Base-by-base conservation (phyloP, 2,113 vertebrate species). In the Malurus elegans region DNA sequence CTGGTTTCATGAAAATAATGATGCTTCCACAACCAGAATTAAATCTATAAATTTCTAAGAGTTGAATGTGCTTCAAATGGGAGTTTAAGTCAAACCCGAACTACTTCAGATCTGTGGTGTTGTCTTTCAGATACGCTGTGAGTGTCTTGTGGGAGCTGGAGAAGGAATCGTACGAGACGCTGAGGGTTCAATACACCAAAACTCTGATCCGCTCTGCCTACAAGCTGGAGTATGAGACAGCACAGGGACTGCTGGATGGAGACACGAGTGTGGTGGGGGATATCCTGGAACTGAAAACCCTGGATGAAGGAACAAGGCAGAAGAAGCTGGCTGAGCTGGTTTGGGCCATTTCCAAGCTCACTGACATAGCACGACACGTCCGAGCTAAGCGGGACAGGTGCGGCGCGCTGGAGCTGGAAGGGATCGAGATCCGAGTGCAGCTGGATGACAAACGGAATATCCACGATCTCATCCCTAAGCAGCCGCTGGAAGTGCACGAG, bases 401-500 rank as follows among this genome's bases (percentile, higher is more conserved):
- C 0, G 99, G 99, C 0, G 99, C 99, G 8, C 98, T 99, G 96
- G 98, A 99, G 90, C 98, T 99, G 76, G 99, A 99, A 78, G 99
- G 99, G 4, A 86, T 99, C 10, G 99, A 99, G 97, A 97, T 99
- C 28, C 98, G 97, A 1, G 98, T 99, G 12, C 99, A 99, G 86
- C 97, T 99, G 69, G 99, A 99, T 19, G 98, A 98, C 34, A 97
- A 98, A 47, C 98, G 97, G 61, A 99, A 99, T 58, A 99, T 99
- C 76, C 97, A 97, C 0, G 99, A 99, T 51, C 98, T 99, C 65
- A 98, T 99, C 40, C 99, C 99, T 19, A 98, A 97, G 36, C 99
- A 99, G 96, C 99, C 99, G 0, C 98, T 99, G 93, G 99, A 99
- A 94, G 98, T 99, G 70, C 99, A 99, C 0, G 99, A 99, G 98